These are phyloP conservation scores for Triplophysa yarkandensis DNA, from an alignment of 2,797 vertebrate genomes.

Conservation along the genomic window DNA sequence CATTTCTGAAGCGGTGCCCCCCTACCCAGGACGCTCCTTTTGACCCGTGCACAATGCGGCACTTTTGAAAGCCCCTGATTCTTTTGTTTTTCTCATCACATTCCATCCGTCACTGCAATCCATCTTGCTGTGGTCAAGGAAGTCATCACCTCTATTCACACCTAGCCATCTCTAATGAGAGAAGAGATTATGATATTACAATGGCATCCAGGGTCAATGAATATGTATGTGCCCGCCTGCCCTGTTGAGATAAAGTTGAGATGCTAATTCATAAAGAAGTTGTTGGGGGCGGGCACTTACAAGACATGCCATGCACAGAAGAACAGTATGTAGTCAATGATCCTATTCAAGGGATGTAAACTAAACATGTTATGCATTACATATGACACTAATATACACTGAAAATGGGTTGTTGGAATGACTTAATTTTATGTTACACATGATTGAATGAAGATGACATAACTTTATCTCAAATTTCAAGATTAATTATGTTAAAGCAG, in stretches of 20 bases:
- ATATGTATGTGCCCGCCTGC: conserved; percentile 3
- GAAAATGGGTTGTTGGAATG: too few species aligned
- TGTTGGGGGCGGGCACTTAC: not conserved
- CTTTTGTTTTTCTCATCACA: conserved; percentile 66
- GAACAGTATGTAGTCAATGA: too few species aligned
- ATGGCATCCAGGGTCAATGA: not conserved
- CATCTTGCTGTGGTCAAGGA: conserved; percentile 60
- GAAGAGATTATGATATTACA: conserved; percentile 36
- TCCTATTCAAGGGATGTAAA: too few species aligned
- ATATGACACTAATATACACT: too few species aligned
- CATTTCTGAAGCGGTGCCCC: conserved; percentile 69
- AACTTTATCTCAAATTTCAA: too few species aligned
- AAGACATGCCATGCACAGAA: too few species aligned
- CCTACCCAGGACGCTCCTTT: conserved; percentile 68
- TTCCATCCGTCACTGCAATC: conserved; percentile 68
- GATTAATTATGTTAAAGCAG: too few species aligned
- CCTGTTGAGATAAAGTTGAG: conserved; percentile 15
- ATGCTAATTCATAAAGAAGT: not conserved
- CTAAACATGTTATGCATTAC: too few species aligned
- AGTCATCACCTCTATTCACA: conserved; percentile 55
- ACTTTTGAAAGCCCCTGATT: conserved; percentile 62
- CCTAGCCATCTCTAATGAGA: conserved; percentile 49
- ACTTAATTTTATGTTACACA: too few species aligned
- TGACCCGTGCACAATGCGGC: conserved; percentile 71
- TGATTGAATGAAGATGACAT: too few species aligned